A percentile compares a stretch with the other conserved stretches of the same genome.
phyloP scores from a whole-genome alignment of 1,140 invertebrate species.

The Cherax quadricarinatus region DNA sequence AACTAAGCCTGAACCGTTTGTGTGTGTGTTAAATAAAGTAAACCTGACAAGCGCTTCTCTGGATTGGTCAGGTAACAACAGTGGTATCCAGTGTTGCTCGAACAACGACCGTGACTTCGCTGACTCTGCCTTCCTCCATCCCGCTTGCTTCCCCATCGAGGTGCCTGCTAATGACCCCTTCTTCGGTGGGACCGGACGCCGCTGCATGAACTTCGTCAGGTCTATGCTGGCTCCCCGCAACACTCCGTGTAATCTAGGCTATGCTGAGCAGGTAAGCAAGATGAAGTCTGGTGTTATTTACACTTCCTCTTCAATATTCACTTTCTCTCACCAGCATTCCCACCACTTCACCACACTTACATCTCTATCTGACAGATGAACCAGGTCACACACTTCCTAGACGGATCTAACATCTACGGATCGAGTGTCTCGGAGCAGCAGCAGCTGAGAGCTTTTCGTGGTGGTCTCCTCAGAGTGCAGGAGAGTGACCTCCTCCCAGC shows the following conservation, averaged over 20 bases:
- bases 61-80: conserved; percentile 50
- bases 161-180: conserved; percentile 89
- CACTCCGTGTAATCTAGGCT: conserved; percentile 59
- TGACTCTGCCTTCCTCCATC: conserved; percentile 47
- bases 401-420: conserved; percentile 85
- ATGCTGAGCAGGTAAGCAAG: conserved; percentile 63
- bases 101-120: conserved; percentile 13
- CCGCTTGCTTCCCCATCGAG: conserved; percentile 88
- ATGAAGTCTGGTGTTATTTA: neutral
- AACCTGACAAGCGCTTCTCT: too few species aligned
- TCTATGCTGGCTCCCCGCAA: conserved; percentile 79
- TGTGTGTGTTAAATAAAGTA: too few species aligned
- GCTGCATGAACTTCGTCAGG: conserved; percentile 91
- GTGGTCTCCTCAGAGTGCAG: conserved; percentile 50
- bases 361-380: conserved; percentile 80
- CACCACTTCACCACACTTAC: too few species aligned
- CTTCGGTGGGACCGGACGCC: conserved; percentile 82
- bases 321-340: too few species aligned
- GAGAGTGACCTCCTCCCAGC: conserved; percentile 10
- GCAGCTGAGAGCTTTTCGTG: neutral
- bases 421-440: conserved; percentile 83
- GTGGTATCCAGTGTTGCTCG: conserved; percentile 65
- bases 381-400: conserved; percentile 85
- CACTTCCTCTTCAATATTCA: too few species aligned
- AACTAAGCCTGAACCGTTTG: too few species aligned